Conservation (phyloP, 1,140 invertebrate species). For the Penaeus indicus region DNA sequence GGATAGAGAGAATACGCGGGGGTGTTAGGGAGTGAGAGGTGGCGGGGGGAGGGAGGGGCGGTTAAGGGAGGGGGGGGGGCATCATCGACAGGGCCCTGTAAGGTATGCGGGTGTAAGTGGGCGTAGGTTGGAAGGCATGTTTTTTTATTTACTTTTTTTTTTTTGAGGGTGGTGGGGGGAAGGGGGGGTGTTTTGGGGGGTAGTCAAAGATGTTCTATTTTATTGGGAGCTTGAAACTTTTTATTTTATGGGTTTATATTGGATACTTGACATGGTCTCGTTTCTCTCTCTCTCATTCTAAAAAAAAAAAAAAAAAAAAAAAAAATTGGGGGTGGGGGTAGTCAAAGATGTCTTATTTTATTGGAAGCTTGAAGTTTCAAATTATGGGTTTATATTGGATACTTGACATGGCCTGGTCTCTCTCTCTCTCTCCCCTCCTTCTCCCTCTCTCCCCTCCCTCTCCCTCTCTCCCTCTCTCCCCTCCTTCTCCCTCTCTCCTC, state of each 20-base stretch:
- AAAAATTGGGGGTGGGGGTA: not conserved
- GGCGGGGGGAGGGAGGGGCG: not conserved
- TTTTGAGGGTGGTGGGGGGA: not conserved
- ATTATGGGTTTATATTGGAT: too few species aligned
- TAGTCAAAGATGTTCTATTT: too few species aligned
- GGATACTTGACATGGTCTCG: too few species aligned
- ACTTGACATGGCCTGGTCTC: too few species aligned
- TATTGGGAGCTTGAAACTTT: not conserved
- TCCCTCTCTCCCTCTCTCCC: not conserved
- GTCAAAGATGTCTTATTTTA: not conserved
- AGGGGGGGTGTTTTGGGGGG: conserved; percentile 19
- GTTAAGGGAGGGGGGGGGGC: not conserved
- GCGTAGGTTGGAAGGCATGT: not conserved
- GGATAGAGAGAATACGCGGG: too few species aligned
- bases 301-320: too few species aligned
- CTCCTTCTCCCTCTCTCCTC: not conserved
- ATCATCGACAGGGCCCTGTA: not conserved
- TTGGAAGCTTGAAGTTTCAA: not conserved
- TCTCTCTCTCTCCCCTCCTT: too few species aligned
- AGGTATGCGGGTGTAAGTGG: not conserved
- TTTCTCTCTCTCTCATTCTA: too few species aligned
- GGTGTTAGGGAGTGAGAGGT: too few species aligned
- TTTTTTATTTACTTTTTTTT: not conserved
- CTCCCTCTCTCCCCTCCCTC: not conserved
- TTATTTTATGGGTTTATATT: too few species aligned